Base-by-base conservation (phyloP, 2,797 vertebrate genomes). In the Acestrorhynchus altus region DNA sequence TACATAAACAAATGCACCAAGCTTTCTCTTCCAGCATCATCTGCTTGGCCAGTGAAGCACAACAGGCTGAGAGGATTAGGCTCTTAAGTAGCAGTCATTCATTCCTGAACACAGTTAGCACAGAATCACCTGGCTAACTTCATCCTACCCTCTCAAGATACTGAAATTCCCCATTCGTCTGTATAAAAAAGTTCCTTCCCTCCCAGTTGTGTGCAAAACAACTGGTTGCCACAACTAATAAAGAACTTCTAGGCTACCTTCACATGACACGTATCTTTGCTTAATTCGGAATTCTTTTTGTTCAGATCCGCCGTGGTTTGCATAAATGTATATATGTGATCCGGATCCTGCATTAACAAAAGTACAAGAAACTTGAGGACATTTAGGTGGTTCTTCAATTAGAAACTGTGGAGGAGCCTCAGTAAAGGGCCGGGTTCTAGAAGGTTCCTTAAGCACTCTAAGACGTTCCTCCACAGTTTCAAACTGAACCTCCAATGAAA, bases 161-260 rank as follows among this genome's bases (percentile, higher is more conserved):
- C 72, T 49, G 72, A 81, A 77, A 73, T 49, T 66, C 83, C 79
- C 82, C 84, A 81, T 79, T 51, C 80, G 76, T 54, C 63, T 72
- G 42, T 71, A 68, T 28, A 71, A 66, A 79, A 81, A 68, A n/a
- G n/a, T n/a, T 81, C 83, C 79, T 51, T 44, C 67, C 79, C 67
- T 75, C 86, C 79, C 60, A n/a, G n/a, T n/a, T n/a, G n/a, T n/a
- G n/a, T n/a, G n/a, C n/a, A n/a, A 87, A 89, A 88, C 88, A 84
- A 86, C 86, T 87, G 78, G 73, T 83, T 85, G 89, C 90, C 69
- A 83, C 79, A 82, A 85, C 89, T 80, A 24, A 88, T 81, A 78
- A 87, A 80, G 86, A 82, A 86, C 87, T 90, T 88, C 86, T 88
- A 89, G 88, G 91, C 91, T 91, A 92, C 89, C 11, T 56, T 56